These are phyloP conservation scores for Smittia aterrima DNA, from an alignment of 2,888 invertebrate genomes.

Conservation along the genomic window DNA sequence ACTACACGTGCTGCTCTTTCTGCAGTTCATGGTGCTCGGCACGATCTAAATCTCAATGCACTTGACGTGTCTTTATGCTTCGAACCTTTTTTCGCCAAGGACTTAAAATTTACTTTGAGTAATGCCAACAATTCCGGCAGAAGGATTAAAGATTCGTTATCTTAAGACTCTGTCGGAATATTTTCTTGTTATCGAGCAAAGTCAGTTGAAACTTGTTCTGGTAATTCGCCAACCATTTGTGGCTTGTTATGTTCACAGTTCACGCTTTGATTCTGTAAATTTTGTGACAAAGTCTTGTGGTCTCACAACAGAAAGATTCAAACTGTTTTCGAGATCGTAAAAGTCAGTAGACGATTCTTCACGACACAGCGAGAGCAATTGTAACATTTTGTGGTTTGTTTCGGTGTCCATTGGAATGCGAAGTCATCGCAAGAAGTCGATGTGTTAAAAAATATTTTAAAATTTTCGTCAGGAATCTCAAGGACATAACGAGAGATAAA, in stretches of 20 bases:
- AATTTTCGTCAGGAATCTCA: background rate
- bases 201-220: too few relatives aligned
- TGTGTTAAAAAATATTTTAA: background rate
- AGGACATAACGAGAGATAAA: background rate
- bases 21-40: background rate
- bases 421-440: background rate
- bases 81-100: background rate
- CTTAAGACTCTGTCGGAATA: background rate
- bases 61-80: background rate
- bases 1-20: conserved; percentile 17
- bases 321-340: background rate
- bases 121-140: background rate
- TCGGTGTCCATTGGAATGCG: background rate
- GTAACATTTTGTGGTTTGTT: background rate
- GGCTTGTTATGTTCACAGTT: too few relatives aligned
- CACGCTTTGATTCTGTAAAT: background rate
- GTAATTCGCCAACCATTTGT: too few relatives aligned
- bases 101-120: background rate
- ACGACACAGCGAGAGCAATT: background rate
- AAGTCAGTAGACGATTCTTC: background rate
- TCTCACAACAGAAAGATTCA: too few relatives aligned
- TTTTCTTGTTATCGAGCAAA: conserved; percentile 19
- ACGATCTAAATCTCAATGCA: background rate
- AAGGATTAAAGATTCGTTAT: background rate
- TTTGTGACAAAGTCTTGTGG: conserved; percentile 4